Evolutionary conservation across 1,140 invertebrate species (phyloP), one percentile per base, ranked within the genome.

Genomic region (Formica selysi): DNA sequence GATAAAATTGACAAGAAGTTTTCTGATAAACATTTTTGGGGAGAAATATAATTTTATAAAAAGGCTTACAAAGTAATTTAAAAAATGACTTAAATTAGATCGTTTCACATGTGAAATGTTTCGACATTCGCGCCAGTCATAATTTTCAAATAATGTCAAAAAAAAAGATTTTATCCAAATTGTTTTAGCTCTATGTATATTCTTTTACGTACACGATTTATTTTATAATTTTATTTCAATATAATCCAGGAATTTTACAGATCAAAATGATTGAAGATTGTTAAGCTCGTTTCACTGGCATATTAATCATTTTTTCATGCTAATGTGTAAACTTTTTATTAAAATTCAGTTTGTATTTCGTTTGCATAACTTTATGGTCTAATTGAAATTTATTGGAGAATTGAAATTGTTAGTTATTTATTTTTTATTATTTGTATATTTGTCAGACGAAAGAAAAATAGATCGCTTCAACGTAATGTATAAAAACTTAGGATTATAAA

Each of bases 91-190:
- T 48, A n/a, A 19, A 32, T 11, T 29, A 16, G 0, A 16, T 41
- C 36, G 3, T 8, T 19, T 61, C 7, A 13, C 22, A n/a, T 13
- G n/a, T n/a, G 11, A 36, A 57, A 32, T 57, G n/a, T 57, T 38
- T 74, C 22, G 48, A 41, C 26, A 41, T 76, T 29, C 22, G 41
- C 54, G 16, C 19, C 11, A 59, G 22, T 54, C 10, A 61, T 36
- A 76, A 48, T 48, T 61, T 26, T 19, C n/a, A 57, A 36, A 76
- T 61, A 76, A 76, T 61, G 6, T 29, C 36, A 19, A 36, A 29
- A 22, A 3, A 32, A 32, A 29, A 29, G 22, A 74, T 54, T 32
- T 13, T 38, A 44, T 44, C 19, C 16, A 36, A 65, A 65, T 65
- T n/a, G 10, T 65, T 65, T 38, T 8, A 38, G 6, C 19, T 19